Evolutionary conservation across 2,113 vertebrate genomes (phyloP).

Genomic region (Datnioides undecimradiatus): DNA sequence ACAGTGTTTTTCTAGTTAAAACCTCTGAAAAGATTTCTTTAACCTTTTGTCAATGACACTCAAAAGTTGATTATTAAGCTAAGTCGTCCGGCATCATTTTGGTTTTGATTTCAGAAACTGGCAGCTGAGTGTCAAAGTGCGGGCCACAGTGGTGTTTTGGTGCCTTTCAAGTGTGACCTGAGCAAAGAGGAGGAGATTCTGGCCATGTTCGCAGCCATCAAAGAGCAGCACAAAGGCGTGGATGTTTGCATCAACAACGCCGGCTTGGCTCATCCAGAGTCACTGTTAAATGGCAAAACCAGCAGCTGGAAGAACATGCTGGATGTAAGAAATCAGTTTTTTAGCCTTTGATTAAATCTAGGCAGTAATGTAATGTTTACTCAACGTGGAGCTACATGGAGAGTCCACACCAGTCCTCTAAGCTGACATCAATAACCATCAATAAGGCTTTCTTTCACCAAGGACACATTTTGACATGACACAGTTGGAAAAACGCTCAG

Average conservation of each 20-base stretch:
- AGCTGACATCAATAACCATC: too few species aligned
- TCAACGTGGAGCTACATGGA: too few species aligned
- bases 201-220: constrained; percentile 91
- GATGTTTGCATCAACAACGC: constrained; percentile 95
- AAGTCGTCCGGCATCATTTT: background rate
- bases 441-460: too few species aligned
- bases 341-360: background rate
- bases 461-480: too few species aligned
- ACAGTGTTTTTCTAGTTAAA: too few species aligned
- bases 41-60: too few species aligned
- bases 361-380: too few species aligned
- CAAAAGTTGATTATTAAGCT: background rate
- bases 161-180: constrained; percentile 90
- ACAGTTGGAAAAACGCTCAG: too few species aligned
- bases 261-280: constrained; percentile 86
- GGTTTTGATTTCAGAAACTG: constrained; percentile 82
- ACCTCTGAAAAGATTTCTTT: background rate
- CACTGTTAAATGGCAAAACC: constrained; percentile 86
- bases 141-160: constrained; percentile 85
- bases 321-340: constrained; percentile 81
- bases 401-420: too few species aligned
- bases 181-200: constrained; percentile 90
- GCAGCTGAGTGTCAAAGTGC: constrained; percentile 88
- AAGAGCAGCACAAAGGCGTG: constrained; percentile 85
- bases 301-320: constrained; percentile 91